A percentile compares a stretch with the other conserved stretches of the same genome.
phyloP scores from a whole-genome alignment of 2,888 invertebrate genomes.

The Bellardia bayeri region DNA sequence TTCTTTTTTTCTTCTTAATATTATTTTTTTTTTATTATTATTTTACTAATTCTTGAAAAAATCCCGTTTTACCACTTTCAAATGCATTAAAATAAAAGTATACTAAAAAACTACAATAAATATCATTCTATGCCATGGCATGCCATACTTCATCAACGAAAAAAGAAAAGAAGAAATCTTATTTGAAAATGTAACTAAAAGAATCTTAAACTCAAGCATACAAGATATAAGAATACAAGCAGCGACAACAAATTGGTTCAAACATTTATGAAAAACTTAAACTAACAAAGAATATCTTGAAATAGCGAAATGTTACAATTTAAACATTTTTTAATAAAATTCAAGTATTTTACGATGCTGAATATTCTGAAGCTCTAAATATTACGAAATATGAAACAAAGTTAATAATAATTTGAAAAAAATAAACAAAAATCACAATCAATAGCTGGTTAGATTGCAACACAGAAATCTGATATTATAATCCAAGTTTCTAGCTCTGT shows the following conservation, averaged over 20 bases:
- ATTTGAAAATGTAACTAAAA: constrained; percentile 32
- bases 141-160: constrained; percentile 40
- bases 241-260: background rate
- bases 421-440: too few relatives aligned
- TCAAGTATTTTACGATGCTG: too few relatives aligned
- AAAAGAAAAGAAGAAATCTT: constrained; percentile 2
- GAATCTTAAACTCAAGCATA: constrained; percentile 43
- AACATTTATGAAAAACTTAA: too few relatives aligned
- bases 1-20: constrained; percentile 37
- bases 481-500: too few relatives aligned
- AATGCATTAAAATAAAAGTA: constrained; percentile 57
- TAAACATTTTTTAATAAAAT: too few relatives aligned
- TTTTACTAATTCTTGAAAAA: constrained; percentile 67
- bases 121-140: constrained; percentile 42
- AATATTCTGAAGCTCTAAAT: too few relatives aligned
- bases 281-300: too few relatives aligned
- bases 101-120: constrained; percentile 33
- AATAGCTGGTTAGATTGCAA: too few relatives aligned
- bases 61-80: constrained; percentile 73
- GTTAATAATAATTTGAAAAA: too few relatives aligned
- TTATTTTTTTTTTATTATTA: constrained; percentile 12
- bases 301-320: too few relatives aligned
- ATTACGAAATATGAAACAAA: too few relatives aligned
- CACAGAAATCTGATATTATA: too few relatives aligned
- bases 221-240: constrained; percentile 4